Base-by-base conservation (phyloP, 1,140 invertebrate genomes). In the Lamellibrachia luymesi region DNA sequence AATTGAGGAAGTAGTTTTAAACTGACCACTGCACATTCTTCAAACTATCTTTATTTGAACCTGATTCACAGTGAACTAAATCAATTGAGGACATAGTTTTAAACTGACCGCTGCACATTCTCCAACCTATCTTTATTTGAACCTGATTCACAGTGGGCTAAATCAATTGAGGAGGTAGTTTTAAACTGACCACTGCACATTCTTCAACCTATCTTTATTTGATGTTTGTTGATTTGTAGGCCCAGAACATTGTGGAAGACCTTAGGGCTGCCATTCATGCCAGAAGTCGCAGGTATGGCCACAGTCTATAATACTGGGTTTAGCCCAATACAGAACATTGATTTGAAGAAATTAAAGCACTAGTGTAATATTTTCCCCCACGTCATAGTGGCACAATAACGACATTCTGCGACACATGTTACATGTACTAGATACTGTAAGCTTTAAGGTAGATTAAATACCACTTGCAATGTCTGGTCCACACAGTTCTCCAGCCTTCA, bases 201-300 rank as follows among this genome's bases (percentile, higher is more conserved):
- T 38, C 38, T 38, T 1, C 56, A 90, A 7, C 91, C 50, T 94
- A 93, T 94, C 4, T 93, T 94, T 92, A 90, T 94, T 92, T 49
- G 4, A 90, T n/a, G 90, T 94, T 92, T 93, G 94, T 94, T 95
- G 94, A 91, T 94, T 96, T 96, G 92, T 98, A 98, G 94, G 98
- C 98, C n/a, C 97, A 98, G 95, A 98, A 98, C 94, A 96, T 98
- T 93, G 98, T 98, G 13, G 98, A 98, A 96, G 98, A 98, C 95
- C 97, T 98, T 93, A 98, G 98, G 95, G 97, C 98, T 95, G 96
- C 98, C 64, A 80, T 80, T 22, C 64, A 80, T 22, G 7, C 64
- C 6, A 6, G 64, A 10, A 80, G 64, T 22, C 64, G 64, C 1
- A 80, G 64, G 64, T 80, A 22, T 80, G 64, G 13, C 25, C 64